These are phyloP conservation scores for Ennomos quercinarius DNA, from an alignment of 2,888 invertebrate species.

Conservation along the genomic window DNA sequence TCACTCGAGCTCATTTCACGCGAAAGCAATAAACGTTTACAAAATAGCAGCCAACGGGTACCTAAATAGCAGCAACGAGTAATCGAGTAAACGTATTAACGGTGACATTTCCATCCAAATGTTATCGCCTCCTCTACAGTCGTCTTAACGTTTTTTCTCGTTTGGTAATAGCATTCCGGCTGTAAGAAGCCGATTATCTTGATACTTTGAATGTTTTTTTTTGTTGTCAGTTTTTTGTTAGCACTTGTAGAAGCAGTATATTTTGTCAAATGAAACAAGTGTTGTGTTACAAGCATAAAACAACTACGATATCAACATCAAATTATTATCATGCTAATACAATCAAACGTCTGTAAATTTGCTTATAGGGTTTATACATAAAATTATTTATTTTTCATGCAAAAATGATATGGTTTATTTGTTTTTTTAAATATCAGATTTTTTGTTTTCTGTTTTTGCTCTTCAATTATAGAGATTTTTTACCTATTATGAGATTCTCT, in stretches of 20 bases:
- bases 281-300: no score
- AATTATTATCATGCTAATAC: no score
- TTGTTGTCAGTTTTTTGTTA: conserved; percentile 9
- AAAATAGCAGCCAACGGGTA: conserved; percentile 17
- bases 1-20: conserved; percentile 22
- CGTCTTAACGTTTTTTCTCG: conserved; percentile 30
- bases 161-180: conserved; percentile 24
- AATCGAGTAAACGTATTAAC: conserved; percentile 21
- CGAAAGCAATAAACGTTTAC: conserved; percentile 26
- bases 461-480: no score
- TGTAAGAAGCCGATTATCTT: conserved; percentile 25
- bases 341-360: no score
- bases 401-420: no score
- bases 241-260: conserved; percentile 3
- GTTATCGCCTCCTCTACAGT: conserved; percentile 21
- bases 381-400: no score
- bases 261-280: not conserved
- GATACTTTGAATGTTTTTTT: conserved; percentile 24
- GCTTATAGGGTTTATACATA: no score
- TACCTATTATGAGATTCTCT: no score
- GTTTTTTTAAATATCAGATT: no score
- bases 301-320: no score
- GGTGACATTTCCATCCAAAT: conserved; percentile 31
- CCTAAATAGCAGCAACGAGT: not conserved
- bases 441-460: no score